phyloP scores from a whole-genome alignment of 2,113 vertebrate genomes.

The Nasalis larvatus region DNA sequence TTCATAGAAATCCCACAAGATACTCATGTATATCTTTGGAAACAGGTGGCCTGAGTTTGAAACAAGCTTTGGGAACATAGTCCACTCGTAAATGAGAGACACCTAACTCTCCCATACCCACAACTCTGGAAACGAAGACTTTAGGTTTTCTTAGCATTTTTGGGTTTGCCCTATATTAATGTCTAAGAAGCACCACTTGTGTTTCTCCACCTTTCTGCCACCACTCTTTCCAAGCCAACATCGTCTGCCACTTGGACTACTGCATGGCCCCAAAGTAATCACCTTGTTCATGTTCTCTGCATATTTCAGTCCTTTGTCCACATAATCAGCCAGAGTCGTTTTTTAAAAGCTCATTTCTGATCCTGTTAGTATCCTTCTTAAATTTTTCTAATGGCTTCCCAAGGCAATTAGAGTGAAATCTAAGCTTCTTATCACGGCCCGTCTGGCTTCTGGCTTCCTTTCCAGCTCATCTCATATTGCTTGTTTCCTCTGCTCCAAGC shows the following conservation, averaged over 20 bases:
- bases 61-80: not conserved
- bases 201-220: not conserved
- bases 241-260: not conserved
- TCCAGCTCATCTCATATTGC: not conserved
- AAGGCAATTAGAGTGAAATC: not conserved
- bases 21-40: not conserved
- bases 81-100: not conserved
- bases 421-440: not conserved
- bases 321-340: not conserved
- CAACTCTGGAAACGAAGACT: not conserved
- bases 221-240: not conserved
- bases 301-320: not conserved
- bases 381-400: slow-evolving; percentile 52
- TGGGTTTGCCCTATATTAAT: not conserved
- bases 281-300: not conserved
- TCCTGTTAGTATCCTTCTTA: slow-evolving; percentile 18
- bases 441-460: not conserved
- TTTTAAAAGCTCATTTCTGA: slow-evolving; percentile 51
- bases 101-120: not conserved
- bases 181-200: not conserved
- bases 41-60: not conserved
- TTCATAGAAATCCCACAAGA: not conserved
- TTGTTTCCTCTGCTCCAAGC: not conserved
- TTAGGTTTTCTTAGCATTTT: not conserved
- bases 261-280: not conserved